phyloP scores from a whole-genome alignment of 2,888 invertebrate genomes.

The Tetragnatha montana region DNA sequence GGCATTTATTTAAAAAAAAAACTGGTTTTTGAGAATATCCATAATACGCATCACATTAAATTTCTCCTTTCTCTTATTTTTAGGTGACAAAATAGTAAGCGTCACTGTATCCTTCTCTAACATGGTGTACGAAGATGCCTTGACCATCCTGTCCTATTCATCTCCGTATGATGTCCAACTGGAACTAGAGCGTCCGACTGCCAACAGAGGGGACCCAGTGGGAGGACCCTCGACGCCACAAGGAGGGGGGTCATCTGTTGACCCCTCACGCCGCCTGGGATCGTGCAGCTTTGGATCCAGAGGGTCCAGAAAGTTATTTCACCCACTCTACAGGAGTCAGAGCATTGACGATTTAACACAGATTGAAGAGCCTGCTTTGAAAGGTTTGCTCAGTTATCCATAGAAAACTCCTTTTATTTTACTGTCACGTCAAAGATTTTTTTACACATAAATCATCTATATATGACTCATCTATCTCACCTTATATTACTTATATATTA shows the following conservation, averaged over 20 bases:
- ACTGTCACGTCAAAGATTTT: too few relatives aligned
- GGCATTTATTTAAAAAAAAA: too few relatives aligned
- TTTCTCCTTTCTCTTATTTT: conserved; percentile 64
- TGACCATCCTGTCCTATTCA: conserved; percentile 91
- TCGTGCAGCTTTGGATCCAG: conserved; percentile 62
- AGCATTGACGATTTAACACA: conserved; percentile 80
- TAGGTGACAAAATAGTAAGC: conserved; percentile 91
- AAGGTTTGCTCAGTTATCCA: too few relatives aligned
- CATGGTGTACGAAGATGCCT: conserved; percentile 92
- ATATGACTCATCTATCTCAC: too few relatives aligned
- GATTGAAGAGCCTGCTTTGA: conserved; percentile 78
- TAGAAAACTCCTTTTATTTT: too few relatives aligned
- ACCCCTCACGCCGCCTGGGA: conserved; percentile 76
- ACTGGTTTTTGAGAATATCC: too few relatives aligned
- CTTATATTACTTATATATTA: too few relatives aligned
- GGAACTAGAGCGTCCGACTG: conserved; percentile 81
- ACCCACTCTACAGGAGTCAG: conserved; percentile 84
- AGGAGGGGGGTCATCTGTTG: conserved; percentile 72
- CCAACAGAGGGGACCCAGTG: too few relatives aligned
- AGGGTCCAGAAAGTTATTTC: conserved; percentile 76
- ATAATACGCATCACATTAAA: too few relatives aligned
- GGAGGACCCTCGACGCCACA: background rate
- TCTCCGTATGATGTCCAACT: conserved; percentile 92
- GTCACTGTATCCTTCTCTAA: conserved; percentile 91
- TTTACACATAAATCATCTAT: too few relatives aligned